These are phyloP conservation scores for Pangasianodon gigas DNA, from an alignment of 2,113 vertebrate genomes.

Conservation along the genomic window DNA sequence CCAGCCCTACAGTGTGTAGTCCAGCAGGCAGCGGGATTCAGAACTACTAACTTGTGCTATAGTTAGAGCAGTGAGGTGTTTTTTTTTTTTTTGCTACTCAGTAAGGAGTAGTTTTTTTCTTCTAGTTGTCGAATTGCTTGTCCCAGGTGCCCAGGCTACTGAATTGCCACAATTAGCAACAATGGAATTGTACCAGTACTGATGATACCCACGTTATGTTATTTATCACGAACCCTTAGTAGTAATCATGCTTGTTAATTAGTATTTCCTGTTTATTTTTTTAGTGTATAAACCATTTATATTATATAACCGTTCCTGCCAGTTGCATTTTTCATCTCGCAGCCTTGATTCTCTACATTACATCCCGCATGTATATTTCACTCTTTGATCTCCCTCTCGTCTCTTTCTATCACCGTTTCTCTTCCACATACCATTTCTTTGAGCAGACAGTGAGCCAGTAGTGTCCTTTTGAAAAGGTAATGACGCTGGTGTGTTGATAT, in stretches of 20 bases:
- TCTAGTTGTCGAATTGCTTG: neutral
- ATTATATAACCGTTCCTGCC: neutral
- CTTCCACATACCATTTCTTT: slow-evolving; percentile 46
- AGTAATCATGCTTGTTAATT: neutral
- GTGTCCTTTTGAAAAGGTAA: slow-evolving; percentile 78
- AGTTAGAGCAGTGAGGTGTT: neutral
- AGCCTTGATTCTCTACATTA: neutral
- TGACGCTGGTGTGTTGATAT: slow-evolving; percentile 76
- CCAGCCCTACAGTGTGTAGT: neutral
- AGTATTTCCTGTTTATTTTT: neutral
- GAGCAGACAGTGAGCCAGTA: slow-evolving; percentile 70
- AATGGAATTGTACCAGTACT: too few relatives aligned
- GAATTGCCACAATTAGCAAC: neutral
- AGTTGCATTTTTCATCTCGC: neutral
- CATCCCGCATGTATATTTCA: neutral
- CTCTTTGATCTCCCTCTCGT: slow-evolving; percentile 38
- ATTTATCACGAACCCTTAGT: neutral
- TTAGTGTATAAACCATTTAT: too few relatives aligned
- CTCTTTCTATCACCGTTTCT: slow-evolving; percentile 34
- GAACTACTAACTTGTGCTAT: neutral
- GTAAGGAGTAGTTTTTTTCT: neutral
- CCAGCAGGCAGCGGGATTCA: neutral
- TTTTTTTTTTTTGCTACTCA: neutral
- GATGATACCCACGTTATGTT: too few relatives aligned
- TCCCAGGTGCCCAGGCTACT: neutral